phyloP scores from a whole-genome alignment of 2,888 invertebrate species.

The Eupelmus urozonus region DNA sequence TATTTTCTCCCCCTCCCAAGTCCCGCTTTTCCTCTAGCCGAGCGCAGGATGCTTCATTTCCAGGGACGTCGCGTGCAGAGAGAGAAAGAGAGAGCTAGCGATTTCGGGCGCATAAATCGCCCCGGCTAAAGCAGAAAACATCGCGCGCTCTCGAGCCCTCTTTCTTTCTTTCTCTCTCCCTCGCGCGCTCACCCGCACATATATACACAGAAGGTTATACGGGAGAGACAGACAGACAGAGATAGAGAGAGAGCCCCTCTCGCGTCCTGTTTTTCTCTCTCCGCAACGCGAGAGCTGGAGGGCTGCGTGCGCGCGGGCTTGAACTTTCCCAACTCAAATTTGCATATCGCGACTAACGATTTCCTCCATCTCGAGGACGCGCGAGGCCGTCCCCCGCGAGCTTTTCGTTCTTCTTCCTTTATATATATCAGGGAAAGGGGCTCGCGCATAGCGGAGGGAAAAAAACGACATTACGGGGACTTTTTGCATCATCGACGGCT shows the following conservation, averaged over 20 bases:
- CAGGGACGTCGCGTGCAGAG: constrained; percentile 65
- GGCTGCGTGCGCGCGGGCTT: constrained; percentile 52
- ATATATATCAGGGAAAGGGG: constrained; percentile 43
- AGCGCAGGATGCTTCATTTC: constrained; percentile 69
- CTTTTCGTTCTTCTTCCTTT: constrained; percentile 63
- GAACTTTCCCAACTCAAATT: constrained; percentile 74
- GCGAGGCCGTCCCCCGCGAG: constrained; percentile 54
- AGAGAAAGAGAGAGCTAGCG: too few species aligned
- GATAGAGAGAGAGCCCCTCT: too few species aligned
- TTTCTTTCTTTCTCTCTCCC: constrained; percentile 50
- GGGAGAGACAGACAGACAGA: too few species aligned
- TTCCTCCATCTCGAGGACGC: constrained; percentile 69
- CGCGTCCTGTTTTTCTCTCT: constrained; percentile 60
- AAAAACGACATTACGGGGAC: constrained; percentile 49
- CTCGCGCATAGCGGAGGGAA: background rate
- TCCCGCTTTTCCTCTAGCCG: constrained; percentile 40
- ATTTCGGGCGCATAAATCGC: constrained; percentile 71
- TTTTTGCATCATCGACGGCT: constrained; percentile 55
- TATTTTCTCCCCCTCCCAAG: constrained; percentile 55
- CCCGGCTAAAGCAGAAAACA: constrained; percentile 59
- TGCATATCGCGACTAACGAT: constrained; percentile 75
- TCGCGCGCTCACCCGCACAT: background rate
- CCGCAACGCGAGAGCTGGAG: constrained; percentile 22
- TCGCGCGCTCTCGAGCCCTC: constrained; percentile 33
- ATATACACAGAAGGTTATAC: too few species aligned